phyloP scores from a whole-genome alignment of 2,797 vertebrate genomes.

The Syngnathus rostellatus region DNA sequence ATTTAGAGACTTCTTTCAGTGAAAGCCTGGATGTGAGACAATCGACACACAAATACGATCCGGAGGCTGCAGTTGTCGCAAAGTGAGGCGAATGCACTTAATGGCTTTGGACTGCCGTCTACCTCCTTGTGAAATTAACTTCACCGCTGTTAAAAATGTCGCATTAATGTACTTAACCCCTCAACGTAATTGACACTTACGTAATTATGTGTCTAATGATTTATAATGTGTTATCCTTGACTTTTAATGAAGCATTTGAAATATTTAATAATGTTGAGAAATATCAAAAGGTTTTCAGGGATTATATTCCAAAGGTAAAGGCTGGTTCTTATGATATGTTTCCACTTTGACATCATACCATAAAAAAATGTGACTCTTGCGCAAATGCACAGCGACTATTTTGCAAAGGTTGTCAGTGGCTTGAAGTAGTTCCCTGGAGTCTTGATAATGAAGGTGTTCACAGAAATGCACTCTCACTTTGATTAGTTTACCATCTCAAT shows the following conservation, averaged over 20 bases:
- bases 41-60: slow-evolving; percentile 7
- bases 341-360: background rate
- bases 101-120: too few relatives aligned
- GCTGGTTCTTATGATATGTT: background rate
- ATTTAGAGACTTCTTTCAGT: slow-evolving; percentile 12
- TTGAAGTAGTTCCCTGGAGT: background rate
- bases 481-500: slow-evolving; percentile 11
- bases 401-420: background rate
- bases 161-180: background rate
- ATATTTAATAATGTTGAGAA: slow-evolving; percentile 2
- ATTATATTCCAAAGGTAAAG: background rate
- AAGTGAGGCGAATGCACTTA: background rate
- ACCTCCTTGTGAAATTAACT: background rate
- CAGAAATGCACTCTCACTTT: slow-evolving; percentile 4
- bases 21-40: slow-evolving; percentile 2
- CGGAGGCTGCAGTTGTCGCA: background rate
- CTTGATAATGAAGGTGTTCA: background rate
- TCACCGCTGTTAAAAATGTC: background rate
- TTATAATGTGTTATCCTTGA: background rate
- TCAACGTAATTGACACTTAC: background rate
- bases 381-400: background rate
- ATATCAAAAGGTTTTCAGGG: background rate
- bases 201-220: background rate
- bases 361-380: background rate
- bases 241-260: background rate